Evolutionary conservation across 2,797 vertebrate species (phyloP), one percentile per base, ranked within the genome.

Genomic region (Momotus momota): DNA sequence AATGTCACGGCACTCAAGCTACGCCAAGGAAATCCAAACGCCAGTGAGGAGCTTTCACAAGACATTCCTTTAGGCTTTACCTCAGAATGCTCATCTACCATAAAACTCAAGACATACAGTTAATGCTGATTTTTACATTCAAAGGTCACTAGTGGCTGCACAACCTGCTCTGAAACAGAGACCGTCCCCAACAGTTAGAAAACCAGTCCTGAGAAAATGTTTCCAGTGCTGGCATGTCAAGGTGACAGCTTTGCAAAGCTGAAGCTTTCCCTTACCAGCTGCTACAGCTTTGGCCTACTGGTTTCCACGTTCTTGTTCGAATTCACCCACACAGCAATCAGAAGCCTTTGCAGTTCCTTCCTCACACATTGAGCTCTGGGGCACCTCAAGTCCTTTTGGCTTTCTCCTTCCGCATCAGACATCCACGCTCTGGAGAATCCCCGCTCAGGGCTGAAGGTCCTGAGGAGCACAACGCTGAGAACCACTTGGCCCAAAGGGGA

Each of bases 401-500:
- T 45, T 45, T 45, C 62, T 65, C 21, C 62, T 65, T n/a, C 62
- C 15, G 13, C 22, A 7, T n/a, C 29, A 45, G 41, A 43, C 61
- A 31, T 29, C 19, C 40, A 64, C 19, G 33, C 46, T 35, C 41
- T 10, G 45, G 43, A 69, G 41, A 69, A 29, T 1, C 31, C 57
- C 26, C 33, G 2, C 1, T 25, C 3, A 1, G 0, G 3, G 22
- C 21, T 5, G 38, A 38, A 26, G 29, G 23, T 17, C 7, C 49
- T 5, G 0, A 22, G 6, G 57, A 67, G 29, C 64, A 5, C n/a
- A 31, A 4, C 0, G 3, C 29, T 54, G 5, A 5, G 21, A 45
- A 29, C 17, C 0, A 1, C 54, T 19, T 57, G 3, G 82, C 81
- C 60, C 61, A 19, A n/a, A 13, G 55, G 49, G 16, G 33, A 61